Evolutionary conservation across 23 tunicate genomes (phyloP), one percentile per base, ranked within the genome.

Genomic region (Phallusia fumigata): DNA sequence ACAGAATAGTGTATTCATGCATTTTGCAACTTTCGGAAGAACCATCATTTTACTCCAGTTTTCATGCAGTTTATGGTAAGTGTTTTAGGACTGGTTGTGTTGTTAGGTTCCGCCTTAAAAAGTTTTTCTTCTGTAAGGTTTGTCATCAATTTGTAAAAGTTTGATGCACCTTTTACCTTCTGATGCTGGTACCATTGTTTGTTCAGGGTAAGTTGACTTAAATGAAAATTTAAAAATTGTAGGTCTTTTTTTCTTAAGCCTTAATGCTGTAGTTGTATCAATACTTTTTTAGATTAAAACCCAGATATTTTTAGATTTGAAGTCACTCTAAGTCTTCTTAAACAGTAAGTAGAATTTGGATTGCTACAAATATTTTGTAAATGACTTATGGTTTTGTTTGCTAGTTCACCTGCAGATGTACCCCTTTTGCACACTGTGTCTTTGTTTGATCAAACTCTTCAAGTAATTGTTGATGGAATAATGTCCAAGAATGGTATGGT

Each of bases 1-100:
- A 1, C 16, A 58, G 69, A 24, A 21, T 24, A 13, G 69, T 58
- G 15, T 58, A 58, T 24, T 1, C 26, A 21, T 58, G 69, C 13
- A 58, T 58, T 58, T 58, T 58, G 16, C 28, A 58, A 58, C 28
- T 58, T 11, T 58, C 69, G 8, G 69, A 58, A 58, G 16, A 58
- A 24, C 69, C 69, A 6, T 24, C 13, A 16, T 58, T 58, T 58
- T 58, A 58, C 28, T 21, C 69, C 69, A 58, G 69, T 58, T 58
- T 58, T 3, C 69, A 58, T 58, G 69, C 69, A 21, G 69, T 58
- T 22, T 58, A 58, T 58, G 69, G 69, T 58, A 58, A 24, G 69
- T 58, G 1, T 24, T 58, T 58, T 58, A 6, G 28, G 3, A 24
- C 58, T 24, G 13, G 11, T 24, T 58, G 26, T 58, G 3, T 6